A percentile compares a stretch with the other conserved stretches of the same genome.
These are phyloP conservation scores for Porites evermanni DNA, from an alignment of 92 coral and sea anemone genomes.

Conservation along the genomic window DNA sequence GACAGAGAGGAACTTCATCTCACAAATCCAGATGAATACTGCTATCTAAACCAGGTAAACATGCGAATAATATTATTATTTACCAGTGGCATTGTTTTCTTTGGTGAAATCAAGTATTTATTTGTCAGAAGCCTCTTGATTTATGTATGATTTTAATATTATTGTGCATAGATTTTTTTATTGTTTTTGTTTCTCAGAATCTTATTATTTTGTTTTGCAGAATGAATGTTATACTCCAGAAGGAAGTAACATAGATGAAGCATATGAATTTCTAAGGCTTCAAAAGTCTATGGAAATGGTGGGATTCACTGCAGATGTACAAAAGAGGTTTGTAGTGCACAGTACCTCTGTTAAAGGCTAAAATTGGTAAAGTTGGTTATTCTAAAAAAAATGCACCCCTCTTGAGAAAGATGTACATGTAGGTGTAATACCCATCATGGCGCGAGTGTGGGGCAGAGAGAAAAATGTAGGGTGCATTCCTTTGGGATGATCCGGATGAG, in stretches of 20 bases:
- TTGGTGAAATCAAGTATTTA: too few species aligned
- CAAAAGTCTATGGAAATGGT: constrained; percentile 99
- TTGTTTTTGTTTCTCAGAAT: too few species aligned
- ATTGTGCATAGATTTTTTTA: background rate
- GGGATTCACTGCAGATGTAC: constrained; percentile 88
- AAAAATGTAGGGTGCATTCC: too few species aligned
- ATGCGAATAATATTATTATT: background rate
- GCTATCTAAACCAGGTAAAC: constrained; percentile 91
- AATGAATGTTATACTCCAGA: constrained; percentile 92
- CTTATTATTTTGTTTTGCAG: constrained; percentile 39
- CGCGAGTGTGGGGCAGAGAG: too few species aligned
- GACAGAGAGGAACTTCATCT: constrained; percentile 86
- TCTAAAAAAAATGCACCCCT: too few species aligned
- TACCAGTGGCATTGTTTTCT: too few species aligned
- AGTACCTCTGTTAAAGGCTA: background rate
- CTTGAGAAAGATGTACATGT: too few species aligned
- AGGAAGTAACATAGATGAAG: constrained; percentile 81
- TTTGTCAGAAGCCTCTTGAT: too few species aligned
- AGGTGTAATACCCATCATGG: too few species aligned
- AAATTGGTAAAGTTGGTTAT: too few species aligned
- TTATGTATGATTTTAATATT: too few species aligned
- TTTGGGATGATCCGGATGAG: too few species aligned
- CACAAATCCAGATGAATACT: constrained; percentile 80
- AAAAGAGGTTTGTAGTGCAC: constrained; percentile 66
- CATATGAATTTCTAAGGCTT: constrained; percentile 89